Evolutionary conservation across 2,113 vertebrate species (phyloP), one percentile per base, ranked within the genome.

Genomic region (Tragelaphus scriptus): DNA sequence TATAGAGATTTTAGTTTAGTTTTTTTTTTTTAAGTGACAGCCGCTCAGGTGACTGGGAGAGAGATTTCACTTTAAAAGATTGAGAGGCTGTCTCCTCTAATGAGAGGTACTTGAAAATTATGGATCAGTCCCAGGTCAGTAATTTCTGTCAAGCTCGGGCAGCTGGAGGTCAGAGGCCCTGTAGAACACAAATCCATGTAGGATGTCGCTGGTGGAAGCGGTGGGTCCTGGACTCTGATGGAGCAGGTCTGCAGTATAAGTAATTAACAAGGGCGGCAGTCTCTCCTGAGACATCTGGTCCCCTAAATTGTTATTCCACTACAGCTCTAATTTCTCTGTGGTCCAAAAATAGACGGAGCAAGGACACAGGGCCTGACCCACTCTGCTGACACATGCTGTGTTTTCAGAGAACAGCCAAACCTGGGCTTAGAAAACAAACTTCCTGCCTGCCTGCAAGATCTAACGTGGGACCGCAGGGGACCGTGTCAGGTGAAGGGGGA

Each of bases 101-200:
- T 96, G 84, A 98, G 97, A 90, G 89, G 89, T 75, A n/a, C 92
- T 95, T 90, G 97, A 87, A 97, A 97, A 98, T 97, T 97, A 98
- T 93, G 95, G 98, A 98, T 98, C 98, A 98, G 97, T 98, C 98
- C 98, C 98, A 98, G 93, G 98, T 84, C 90, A 90, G 98, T 97
- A 97, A 98, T 99, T 98, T 97, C 97, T 97, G 98, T 79, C 98
- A 98, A 95, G 98, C 96, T 88, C 95, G 61, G 98, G 91, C 98
- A 96, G 98, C 95, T 95, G 85, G 30, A 93, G 98, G 98, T 98
- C 98, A 99, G 96, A 98, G 98, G 98, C 98, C 97, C 94, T 44
- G 0, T 25, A 23, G 97, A 96, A 97, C 94, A 98, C 96, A 88
- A 40, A 17, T n/a, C 75, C 71, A 14, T 17, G 95, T 68, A 63